Evolutionary conservation across 2,797 vertebrate species (phyloP).

Genomic region (Remorina albescens): DNA sequence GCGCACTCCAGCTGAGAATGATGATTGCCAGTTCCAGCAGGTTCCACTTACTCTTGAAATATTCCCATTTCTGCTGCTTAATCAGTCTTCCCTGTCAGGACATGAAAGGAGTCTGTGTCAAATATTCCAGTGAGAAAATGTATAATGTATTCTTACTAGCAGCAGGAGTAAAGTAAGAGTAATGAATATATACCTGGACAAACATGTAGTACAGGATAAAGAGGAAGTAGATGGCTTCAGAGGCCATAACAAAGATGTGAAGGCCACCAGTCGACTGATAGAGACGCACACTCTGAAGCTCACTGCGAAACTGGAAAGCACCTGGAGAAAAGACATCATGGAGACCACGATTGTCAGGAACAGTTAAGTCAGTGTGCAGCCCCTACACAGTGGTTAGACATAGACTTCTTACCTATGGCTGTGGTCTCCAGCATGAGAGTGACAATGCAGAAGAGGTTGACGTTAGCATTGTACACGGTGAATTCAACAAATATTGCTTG

Average conservation of each 20-base stretch:
- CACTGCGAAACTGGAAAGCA: slow-evolving; percentile 87
- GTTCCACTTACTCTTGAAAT: slow-evolving; percentile 93
- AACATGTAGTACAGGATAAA: slow-evolving; percentile 95
- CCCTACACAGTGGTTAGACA: neutral
- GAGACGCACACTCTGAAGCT: slow-evolving; percentile 91
- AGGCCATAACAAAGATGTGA: slow-evolving; percentile 92
- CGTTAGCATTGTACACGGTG: slow-evolving; percentile 95
- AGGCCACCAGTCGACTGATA: slow-evolving; percentile 91
- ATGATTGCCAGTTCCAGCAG: slow-evolving; percentile 92
- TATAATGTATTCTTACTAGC: neutral
- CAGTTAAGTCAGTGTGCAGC: neutral
- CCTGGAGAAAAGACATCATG: slow-evolving; percentile 78
- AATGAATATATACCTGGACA: slow-evolving; percentile 85
- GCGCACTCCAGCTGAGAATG: slow-evolving; percentile 92
- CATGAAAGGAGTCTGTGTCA: slow-evolving; percentile 17
- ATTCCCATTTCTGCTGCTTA: slow-evolving; percentile 88
- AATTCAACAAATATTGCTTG: slow-evolving; percentile 95
- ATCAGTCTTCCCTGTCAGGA: slow-evolving; percentile 88
- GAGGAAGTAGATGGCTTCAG: slow-evolving; percentile 92
- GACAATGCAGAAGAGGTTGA: slow-evolving; percentile 95
- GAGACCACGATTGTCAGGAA: neutral
- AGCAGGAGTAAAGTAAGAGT: neutral
- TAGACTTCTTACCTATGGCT: slow-evolving; percentile 85
- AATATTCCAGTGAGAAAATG: neutral
- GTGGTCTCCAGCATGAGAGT: slow-evolving; percentile 92